These are phyloP conservation scores for Campoplex capitator DNA, from an alignment of 2,888 invertebrate genomes.

Conservation along the genomic window DNA sequence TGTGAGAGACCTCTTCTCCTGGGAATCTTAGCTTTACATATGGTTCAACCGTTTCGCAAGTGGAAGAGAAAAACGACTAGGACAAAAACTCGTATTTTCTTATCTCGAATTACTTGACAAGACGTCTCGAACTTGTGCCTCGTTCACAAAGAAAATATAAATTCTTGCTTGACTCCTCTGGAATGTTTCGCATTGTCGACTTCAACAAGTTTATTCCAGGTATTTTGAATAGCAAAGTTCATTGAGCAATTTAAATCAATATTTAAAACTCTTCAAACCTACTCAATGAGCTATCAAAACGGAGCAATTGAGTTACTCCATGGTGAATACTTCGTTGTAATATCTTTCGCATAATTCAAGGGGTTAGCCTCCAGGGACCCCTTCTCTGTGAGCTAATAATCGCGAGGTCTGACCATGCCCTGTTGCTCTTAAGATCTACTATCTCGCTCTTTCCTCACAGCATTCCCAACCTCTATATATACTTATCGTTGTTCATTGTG, in stretches of 20 bases:
- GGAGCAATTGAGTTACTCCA: slow-evolving; percentile 31
- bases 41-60: slow-evolving; percentile 14
- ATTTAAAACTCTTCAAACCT: background rate
- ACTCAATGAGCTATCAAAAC: background rate
- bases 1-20: slow-evolving; percentile 25
- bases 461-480: slow-evolving; percentile 36
- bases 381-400: slow-evolving; percentile 35
- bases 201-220: background rate
- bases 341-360: slow-evolving; percentile 52
- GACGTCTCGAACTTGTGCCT: slow-evolving; percentile 39
- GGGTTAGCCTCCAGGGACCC: slow-evolving; percentile 18
- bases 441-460: slow-evolving; percentile 15
- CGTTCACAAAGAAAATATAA: slow-evolving; percentile 17
- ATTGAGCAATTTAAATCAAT: background rate
- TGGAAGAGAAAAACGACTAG: background rate
- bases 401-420: slow-evolving; percentile 32
- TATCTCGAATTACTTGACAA: slow-evolving; percentile 47
- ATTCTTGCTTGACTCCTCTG: slow-evolving; percentile 14
- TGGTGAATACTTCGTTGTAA: slow-evolving; percentile 36
- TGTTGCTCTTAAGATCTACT: slow-evolving; percentile 28
- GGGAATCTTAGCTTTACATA: slow-evolving; percentile 29
- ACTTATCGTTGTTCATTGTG: slow-evolving; percentile 64
- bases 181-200: slow-evolving; percentile 4
- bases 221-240: background rate
- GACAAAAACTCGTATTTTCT: slow-evolving; percentile 48